phyloP scores from a whole-genome alignment of 2,113 vertebrate species.

The Tetrax tetrax region DNA sequence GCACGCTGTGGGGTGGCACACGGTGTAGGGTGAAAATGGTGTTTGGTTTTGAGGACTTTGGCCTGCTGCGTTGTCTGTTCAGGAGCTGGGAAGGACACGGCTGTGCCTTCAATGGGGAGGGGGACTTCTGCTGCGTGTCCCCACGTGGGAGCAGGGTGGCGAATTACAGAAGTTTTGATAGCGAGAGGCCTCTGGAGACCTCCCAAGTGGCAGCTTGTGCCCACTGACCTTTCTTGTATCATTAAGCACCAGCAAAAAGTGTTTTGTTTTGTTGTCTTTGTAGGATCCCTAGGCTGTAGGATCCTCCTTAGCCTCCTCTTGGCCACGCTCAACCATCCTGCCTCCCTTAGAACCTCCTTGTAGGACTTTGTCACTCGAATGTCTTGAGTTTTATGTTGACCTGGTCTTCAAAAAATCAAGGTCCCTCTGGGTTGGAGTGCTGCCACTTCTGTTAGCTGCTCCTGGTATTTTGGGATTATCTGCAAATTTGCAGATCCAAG shows the following conservation, averaged over 20 bases:
- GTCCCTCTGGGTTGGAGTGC: neutral
- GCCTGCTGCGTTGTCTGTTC: neutral
- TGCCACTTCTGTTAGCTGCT: neutral
- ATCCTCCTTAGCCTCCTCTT: neutral
- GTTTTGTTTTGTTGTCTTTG: neutral
- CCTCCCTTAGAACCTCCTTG: neutral
- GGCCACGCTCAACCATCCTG: neutral
- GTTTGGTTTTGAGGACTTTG: neutral
- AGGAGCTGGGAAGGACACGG: neutral
- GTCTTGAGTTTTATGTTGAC: neutral
- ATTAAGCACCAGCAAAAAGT: neutral
- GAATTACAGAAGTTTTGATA: neutral
- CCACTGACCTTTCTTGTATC: neutral
- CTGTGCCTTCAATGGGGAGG: neutral
- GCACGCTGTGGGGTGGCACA: rapidly evolving
- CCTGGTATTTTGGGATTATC: neutral
- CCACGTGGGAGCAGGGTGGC: neutral
- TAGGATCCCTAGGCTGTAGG: neutral
- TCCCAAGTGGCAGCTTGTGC: neutral
- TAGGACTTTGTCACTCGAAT: neutral
- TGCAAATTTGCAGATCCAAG: neutral
- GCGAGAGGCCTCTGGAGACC: neutral
- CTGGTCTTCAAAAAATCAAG: neutral
- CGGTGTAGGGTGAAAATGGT: neutral
- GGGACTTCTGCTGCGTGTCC: neutral